phyloP scores from a whole-genome alignment of 2,888 invertebrate species.

The Tetragonisca angustula region DNA sequence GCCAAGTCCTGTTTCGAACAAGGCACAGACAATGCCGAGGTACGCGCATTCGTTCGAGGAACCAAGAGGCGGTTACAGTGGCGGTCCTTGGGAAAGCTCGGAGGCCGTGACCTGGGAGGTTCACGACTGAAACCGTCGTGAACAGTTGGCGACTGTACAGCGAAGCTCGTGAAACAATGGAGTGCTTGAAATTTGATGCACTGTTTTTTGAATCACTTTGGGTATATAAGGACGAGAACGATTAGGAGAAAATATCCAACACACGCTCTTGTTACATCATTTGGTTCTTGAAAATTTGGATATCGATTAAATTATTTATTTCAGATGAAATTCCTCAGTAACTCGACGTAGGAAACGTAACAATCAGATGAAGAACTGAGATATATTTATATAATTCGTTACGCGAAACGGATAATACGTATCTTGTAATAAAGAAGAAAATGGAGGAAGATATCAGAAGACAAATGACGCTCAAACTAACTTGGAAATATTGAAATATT shows the following conservation, averaged over 20 bases:
- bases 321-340: too few species aligned
- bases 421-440: background rate
- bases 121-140: background rate
- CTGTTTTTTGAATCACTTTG: background rate
- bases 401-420: background rate
- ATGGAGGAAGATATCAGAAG: background rate
- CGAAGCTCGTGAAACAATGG: background rate
- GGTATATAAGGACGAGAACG: background rate
- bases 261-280: too few species aligned
- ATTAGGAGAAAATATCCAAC: background rate
- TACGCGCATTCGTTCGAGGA: constrained; percentile 30
- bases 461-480: background rate
- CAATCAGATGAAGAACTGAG: background rate
- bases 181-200: background rate
- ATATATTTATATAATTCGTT: background rate
- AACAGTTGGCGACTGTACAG: background rate
- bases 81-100: constrained; percentile 24
- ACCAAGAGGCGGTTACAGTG: constrained; percentile 19
- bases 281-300: too few species aligned
- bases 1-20: constrained; percentile 21
- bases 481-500: too few species aligned
- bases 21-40: constrained; percentile 39
- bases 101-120: background rate
- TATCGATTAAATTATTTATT: too few species aligned
- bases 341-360: background rate